Evolutionary conservation across 2,113 vertebrate genomes (phyloP).

Genomic region (Serinus canaria): DNA sequence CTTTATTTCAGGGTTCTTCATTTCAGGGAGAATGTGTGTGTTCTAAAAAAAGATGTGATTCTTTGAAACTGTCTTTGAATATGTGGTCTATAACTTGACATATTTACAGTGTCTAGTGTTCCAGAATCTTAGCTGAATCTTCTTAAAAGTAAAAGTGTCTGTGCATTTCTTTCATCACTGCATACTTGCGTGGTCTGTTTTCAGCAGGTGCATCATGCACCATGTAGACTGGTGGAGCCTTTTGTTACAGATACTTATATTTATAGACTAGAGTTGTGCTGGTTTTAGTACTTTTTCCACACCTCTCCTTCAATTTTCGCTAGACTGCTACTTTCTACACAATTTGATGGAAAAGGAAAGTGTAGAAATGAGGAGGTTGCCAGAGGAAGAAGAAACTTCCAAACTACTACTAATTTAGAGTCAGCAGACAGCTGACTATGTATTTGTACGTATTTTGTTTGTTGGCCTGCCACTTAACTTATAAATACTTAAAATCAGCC

Average conservation of each 20-base stretch:
- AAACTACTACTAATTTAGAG: not conserved
- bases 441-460: not conserved
- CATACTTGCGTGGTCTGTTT: not conserved
- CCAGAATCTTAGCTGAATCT: not conserved
- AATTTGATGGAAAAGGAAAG: not conserved
- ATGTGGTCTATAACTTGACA: not conserved
- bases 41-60: not conserved
- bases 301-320: not conserved
- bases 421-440: not conserved
- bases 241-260: not conserved
- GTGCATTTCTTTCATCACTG: not conserved
- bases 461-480: not conserved
- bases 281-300: not conserved
- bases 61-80: not conserved
- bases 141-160: not conserved
- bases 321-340: not conserved
- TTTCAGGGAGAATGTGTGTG: not conserved
- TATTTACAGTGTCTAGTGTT: not conserved
- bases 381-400: not conserved
- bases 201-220: not conserved
- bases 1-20: not conserved
- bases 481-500: not conserved
- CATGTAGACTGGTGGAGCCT: not conserved
- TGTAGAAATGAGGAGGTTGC: not conserved
- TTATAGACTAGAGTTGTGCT: not conserved